Conservation (phyloP, 2,113 vertebrate species). For the Pachycephala philippinensis region DNA sequence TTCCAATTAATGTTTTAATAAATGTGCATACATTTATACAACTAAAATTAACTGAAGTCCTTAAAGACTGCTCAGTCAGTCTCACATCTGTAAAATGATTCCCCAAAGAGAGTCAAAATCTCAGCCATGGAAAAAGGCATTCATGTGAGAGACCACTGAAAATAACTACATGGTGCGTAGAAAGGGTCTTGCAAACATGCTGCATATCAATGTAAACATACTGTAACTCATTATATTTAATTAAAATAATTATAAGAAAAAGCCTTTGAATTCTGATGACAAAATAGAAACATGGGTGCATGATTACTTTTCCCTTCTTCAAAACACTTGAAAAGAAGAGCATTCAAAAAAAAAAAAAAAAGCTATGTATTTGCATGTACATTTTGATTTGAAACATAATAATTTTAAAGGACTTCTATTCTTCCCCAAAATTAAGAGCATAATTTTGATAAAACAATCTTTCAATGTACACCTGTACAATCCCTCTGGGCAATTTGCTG, state of each 20-base stretch:
- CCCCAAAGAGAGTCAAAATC: background rate
- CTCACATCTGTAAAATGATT: background rate
- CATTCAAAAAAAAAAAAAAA: background rate
- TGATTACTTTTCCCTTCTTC: background rate
- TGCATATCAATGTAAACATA: background rate
- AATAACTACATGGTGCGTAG: background rate
- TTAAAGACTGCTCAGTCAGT: background rate
- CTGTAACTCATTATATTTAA: background rate
- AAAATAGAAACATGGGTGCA: background rate
- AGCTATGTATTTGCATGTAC: background rate
- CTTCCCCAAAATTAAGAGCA: background rate
- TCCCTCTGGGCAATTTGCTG: background rate
- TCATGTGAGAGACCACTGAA: background rate
- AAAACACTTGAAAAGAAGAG: background rate
- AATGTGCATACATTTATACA: background rate
- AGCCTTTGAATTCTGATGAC: background rate
- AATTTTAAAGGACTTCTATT: background rate
- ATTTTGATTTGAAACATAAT: background rate
- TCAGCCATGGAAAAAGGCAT: background rate
- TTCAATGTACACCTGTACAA: background rate
- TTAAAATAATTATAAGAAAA: background rate
- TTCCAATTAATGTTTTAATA: background rate
- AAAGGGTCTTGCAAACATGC: background rate
- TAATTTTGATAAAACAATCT: background rate
- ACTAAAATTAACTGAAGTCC: background rate